phyloP scores from a whole-genome alignment of 1,140 invertebrate genomes.

The Adoxophyes honmai region DNA sequence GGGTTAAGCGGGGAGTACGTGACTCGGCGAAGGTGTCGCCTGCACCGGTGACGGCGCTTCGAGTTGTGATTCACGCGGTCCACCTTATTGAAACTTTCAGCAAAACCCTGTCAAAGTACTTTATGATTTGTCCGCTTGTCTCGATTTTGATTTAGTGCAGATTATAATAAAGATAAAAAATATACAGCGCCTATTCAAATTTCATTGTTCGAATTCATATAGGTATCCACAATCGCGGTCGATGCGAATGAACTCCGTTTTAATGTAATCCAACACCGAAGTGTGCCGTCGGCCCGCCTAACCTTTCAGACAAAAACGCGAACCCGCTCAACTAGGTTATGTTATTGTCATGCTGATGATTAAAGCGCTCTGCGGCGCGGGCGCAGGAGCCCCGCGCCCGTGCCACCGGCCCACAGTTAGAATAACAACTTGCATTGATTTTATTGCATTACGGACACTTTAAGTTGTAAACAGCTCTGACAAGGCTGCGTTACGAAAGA shows the following conservation, averaged over 20 bases:
- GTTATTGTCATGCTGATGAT: conserved; percentile 32
- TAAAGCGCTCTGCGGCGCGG: not conserved
- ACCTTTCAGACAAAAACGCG: conserved; percentile 59
- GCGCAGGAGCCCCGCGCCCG: not conserved
- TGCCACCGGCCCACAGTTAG: not conserved
- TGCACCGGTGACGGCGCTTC: no score
- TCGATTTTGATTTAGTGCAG: no score
- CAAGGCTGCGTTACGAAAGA: conserved; percentile 12
- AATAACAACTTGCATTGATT: conserved; percentile 13
- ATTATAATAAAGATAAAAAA: not conserved
- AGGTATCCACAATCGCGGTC: conserved; percentile 54
- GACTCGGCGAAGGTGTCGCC: not conserved
- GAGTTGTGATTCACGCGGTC: no score
- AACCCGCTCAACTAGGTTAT: conserved; percentile 43
- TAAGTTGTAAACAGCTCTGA: conserved; percentile 1
- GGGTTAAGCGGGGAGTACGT: not conserved
- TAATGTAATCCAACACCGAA: conserved; percentile 67
- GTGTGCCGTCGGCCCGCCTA: conserved; percentile 66
- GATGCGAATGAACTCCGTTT: conserved; percentile 70
- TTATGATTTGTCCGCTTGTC: no score
- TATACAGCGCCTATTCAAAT: not conserved
- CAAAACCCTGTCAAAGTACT: no score
- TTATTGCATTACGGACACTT: conserved; percentile 8
- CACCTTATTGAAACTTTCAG: no score
- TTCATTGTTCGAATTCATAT: conserved; percentile 57